Conservation (phyloP, 2,888 invertebrate genomes). For the Lumbricus terrestris region DNA sequence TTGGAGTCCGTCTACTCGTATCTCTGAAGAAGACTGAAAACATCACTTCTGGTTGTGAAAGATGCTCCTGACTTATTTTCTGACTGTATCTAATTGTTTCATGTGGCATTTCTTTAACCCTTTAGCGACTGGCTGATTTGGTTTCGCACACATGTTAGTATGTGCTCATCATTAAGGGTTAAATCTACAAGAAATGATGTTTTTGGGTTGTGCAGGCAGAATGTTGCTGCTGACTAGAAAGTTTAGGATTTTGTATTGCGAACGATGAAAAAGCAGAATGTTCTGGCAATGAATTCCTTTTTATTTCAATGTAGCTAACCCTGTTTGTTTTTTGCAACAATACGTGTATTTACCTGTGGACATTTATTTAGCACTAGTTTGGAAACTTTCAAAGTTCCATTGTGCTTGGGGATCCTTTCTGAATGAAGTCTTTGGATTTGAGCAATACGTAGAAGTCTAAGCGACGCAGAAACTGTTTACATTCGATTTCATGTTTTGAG, state of each 20-base stretch:
- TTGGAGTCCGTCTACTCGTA: background rate
- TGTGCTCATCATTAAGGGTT: no score
- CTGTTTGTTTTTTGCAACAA: background rate
- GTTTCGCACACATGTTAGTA: no score
- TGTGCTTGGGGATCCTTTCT: background rate
- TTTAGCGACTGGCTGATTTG: no score
- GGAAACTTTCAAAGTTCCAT: background rate
- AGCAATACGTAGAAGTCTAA: background rate
- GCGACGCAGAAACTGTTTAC: background rate
- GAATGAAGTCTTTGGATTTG: background rate
- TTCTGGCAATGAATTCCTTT: no score
- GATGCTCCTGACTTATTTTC: background rate
- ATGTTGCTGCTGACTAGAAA: background rate
- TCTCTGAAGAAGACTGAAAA: background rate
- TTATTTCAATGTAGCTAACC: background rate
- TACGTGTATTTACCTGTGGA: background rate
- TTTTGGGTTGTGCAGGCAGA: background rate
- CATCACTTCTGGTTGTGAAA: background rate
- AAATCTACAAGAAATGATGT: no score
- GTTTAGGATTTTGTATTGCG: background rate
- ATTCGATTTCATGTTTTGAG: background rate
- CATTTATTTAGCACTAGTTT: background rate
- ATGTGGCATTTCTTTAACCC: background rate
- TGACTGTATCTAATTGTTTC: background rate
- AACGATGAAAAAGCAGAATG: background rate